A percentile compares a stretch with the other conserved stretches of the same genome.
Conservation (phyloP, 2,888 invertebrate species). For the Punctoribates punctum region DNA sequence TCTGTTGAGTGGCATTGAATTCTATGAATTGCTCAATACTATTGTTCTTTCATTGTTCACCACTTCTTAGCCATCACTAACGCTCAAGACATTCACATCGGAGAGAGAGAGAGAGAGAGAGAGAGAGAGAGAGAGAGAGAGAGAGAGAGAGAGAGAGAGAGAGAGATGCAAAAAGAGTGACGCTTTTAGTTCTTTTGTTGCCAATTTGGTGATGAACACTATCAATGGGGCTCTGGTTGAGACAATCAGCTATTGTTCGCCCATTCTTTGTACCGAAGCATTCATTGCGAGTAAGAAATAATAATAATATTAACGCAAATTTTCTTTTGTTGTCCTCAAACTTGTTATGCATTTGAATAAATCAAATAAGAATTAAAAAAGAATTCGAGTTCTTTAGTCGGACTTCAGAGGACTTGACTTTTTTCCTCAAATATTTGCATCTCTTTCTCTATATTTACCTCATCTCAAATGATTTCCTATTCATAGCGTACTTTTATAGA, state of each 20-base stretch:
- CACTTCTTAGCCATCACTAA: conserved; percentile 35
- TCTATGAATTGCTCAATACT: conserved; percentile 19
- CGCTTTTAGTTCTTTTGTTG: conserved; percentile 27
- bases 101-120: not conserved
- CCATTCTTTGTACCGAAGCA: conserved; percentile 8
- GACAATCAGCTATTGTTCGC: conserved; percentile 32
- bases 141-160: not conserved
- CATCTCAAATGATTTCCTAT: no score
- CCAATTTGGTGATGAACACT: conserved; percentile 32
- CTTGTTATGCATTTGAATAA: conserved; percentile 37
- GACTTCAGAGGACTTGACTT: not conserved
- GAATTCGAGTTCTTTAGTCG: not conserved
- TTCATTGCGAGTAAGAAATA: conserved; percentile 15
- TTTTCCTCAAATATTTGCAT: no score
- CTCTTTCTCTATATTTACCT: no score
- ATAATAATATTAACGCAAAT: conserved; percentile 35
- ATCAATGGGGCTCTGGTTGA: conserved; percentile 23
- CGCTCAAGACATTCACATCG: not conserved
- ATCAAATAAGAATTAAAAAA: conserved; percentile 7
- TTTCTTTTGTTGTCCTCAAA: conserved; percentile 29
- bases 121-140: not conserved
- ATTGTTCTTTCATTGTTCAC: conserved; percentile 30
- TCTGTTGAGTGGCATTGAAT: conserved; percentile 33
- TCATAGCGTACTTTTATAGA: no score
- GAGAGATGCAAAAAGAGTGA: not conserved